Conservation (phyloP, 1,140 invertebrate genomes). For the Anthonomus grandis region DNA sequence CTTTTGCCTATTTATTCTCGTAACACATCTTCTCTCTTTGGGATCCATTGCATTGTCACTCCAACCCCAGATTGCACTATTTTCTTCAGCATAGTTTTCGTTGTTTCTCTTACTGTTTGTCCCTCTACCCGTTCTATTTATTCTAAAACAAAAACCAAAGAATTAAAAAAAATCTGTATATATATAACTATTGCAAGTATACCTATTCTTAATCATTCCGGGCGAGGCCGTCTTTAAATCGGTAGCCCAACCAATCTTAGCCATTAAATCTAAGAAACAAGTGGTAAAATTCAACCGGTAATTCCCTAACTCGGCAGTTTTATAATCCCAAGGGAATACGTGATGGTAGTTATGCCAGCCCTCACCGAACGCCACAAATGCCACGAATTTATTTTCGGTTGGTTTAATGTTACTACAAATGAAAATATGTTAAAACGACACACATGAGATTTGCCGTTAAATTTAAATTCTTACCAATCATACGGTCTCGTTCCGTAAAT, state of each 20-base stretch:
- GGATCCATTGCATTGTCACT: no score
- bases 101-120: no score
- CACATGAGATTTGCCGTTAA: no score
- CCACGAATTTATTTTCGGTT: conserved; percentile 59
- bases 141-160: no score
- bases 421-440: no score
- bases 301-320: conserved; percentile 60
- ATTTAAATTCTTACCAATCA: conserved; percentile 62
- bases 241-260: conserved; percentile 61
- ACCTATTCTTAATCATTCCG: conserved; percentile 54
- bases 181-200: no score
- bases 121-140: no score
- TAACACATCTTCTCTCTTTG: no score
- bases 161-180: no score
- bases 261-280: conserved; percentile 53
- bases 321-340: conserved; percentile 73
- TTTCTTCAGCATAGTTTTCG: no score
- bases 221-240: conserved; percentile 58
- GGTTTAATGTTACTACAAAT: conserved; percentile 52
- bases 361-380: conserved; percentile 56
- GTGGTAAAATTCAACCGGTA: conserved; percentile 53
- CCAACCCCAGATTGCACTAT: no score
- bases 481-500: conserved; percentile 71
- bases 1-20: no score
- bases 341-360: conserved; percentile 80